phyloP scores from a whole-genome alignment of 2,888 invertebrate genomes.

The Sympetrum striolatum region DNA sequence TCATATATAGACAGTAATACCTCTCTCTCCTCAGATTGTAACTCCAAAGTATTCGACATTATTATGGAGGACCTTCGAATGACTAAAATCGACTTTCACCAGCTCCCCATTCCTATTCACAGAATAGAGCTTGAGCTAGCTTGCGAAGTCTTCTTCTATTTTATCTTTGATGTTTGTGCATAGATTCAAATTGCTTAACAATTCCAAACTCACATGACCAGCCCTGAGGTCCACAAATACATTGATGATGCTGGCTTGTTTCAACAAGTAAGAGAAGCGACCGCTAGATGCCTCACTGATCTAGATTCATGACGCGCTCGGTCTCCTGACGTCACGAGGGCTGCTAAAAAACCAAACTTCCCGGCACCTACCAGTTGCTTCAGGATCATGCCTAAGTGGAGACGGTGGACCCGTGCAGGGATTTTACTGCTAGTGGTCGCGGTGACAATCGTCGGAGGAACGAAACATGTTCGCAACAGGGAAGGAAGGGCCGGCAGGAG shows the following conservation, averaged over 20 bases:
- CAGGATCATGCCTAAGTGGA: constrained; percentile 35
- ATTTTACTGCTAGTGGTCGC: constrained; percentile 22
- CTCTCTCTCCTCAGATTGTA: constrained; percentile 88
- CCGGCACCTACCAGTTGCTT: constrained; percentile 25
- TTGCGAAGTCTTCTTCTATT: not conserved
- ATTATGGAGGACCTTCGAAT: constrained; percentile 46
- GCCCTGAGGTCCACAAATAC: not conserved
- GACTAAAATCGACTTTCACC: not conserved
- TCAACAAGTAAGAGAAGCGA: not conserved
- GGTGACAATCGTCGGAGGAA: not conserved
- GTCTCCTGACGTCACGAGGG: not conserved
- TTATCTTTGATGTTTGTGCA: not conserved
- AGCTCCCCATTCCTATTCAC: not conserved
- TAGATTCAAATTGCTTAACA: not conserved
- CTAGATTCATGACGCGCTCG: not conserved
- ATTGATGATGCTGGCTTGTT: constrained; percentile 21
- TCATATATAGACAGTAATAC: constrained; percentile 93
- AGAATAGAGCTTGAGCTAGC: not conserved
- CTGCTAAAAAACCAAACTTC: constrained; percentile 26
- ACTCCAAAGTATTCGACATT: constrained; percentile 68
- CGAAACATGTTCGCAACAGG: not conserved
- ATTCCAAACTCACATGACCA: not conserved
- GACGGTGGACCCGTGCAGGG: constrained; percentile 2
- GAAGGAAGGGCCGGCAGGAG: not conserved
- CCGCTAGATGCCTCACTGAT: constrained; percentile 29